Conservation (phyloP, 2,113 vertebrate genomes). For the Neolamprologus fasciatus region DNA sequence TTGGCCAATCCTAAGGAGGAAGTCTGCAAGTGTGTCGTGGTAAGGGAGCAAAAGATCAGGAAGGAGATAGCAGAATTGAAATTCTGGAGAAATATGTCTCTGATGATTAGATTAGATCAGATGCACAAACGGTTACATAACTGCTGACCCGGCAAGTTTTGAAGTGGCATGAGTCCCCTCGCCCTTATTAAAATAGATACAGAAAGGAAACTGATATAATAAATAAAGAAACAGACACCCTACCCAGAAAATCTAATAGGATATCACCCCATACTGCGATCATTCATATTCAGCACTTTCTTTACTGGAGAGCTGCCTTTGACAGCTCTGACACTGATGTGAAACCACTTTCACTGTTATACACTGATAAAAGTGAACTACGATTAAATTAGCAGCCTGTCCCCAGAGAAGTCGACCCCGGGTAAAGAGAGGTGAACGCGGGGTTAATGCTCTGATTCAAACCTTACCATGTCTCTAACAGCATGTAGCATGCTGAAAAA, state of each 20-base stretch:
- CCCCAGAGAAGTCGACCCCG: not conserved
- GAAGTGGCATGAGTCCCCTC: not conserved
- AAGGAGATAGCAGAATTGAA: not conserved
- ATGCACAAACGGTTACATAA: not conserved
- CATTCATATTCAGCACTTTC: conserved; percentile 58
- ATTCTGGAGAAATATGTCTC: not conserved
- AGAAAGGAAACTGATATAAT: conserved; percentile 14
- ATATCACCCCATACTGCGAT: conserved; percentile 40
- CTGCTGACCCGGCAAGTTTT: conserved; percentile 44
- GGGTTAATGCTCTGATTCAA: conserved; percentile 27
- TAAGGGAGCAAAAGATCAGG: conserved; percentile 12
- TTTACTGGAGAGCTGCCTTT: conserved; percentile 19
- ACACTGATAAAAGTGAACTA: conserved; percentile 33
- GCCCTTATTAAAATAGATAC: conserved; percentile 42
- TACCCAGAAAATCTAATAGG: conserved; percentile 51
- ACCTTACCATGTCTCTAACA: not conserved
- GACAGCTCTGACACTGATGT: conserved; percentile 27
- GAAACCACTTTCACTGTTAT: not conserved
- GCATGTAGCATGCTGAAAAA: conserved; percentile 4
- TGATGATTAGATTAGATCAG: conserved; percentile 31
- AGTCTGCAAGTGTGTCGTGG: not conserved
- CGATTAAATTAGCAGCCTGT: conserved; percentile 49
- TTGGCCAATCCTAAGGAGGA: conserved; percentile 7
- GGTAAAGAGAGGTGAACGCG: not conserved
- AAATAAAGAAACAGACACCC: conserved; percentile 43